These are phyloP conservation scores for Drosophila siamana DNA, from an alignment of 2,888 invertebrate species.

Conservation along the genomic window DNA sequence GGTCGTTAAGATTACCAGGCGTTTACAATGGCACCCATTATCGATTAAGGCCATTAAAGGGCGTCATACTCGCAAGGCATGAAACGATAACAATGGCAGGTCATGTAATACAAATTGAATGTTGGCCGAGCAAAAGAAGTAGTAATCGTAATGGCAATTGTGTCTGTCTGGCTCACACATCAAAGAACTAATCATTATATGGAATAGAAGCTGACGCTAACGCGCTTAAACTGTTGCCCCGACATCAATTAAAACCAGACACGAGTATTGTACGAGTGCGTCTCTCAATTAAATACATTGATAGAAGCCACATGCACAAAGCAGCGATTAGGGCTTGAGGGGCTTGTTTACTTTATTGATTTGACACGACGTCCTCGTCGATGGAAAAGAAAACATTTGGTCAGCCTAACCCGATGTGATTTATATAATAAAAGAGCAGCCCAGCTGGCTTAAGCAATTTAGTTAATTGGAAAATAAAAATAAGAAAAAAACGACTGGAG, in stretches of 20 bases:
- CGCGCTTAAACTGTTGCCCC: constrained; percentile 62
- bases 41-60: constrained; percentile 65
- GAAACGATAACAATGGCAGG: constrained; percentile 63
- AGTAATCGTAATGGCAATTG: constrained; percentile 23
- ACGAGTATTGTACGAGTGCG: constrained; percentile 2
- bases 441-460: constrained; percentile 70
- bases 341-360: constrained; percentile 42
- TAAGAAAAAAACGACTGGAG: constrained; percentile 37
- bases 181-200: constrained; percentile 48
- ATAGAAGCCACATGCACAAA: constrained; percentile 28
- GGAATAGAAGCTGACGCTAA: constrained; percentile 58
- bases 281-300: constrained; percentile 31
- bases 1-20: constrained; percentile 53
- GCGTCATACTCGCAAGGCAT: constrained; percentile 14
- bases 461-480: constrained; percentile 70
- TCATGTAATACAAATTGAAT: constrained; percentile 59
- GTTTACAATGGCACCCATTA: constrained; percentile 56
- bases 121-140: constrained; percentile 17
- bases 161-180: constrained; percentile 30
- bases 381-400: constrained; percentile 17
- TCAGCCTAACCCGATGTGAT: constrained; percentile 34
- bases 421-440: constrained; percentile 34
- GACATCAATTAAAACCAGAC: constrained; percentile 72
- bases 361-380: constrained; percentile 47
- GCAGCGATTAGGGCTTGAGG: constrained; percentile 27